Evolutionary conservation across 2,888 invertebrate species (phyloP).

Genomic region (Synanthedon myopaeformis): DNA sequence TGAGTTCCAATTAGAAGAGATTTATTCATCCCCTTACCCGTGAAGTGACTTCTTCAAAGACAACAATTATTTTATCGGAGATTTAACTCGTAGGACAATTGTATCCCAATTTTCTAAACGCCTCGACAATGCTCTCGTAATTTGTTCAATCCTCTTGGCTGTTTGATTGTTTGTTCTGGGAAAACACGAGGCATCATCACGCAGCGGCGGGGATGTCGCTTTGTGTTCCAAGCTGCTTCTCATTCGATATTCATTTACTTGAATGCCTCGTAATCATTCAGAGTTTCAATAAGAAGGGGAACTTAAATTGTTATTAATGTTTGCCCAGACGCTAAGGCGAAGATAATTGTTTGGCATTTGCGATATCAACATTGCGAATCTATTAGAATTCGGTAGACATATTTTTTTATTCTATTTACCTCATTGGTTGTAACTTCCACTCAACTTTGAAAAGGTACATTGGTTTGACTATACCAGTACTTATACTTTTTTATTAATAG

Average conservation of each 20-base stretch:
- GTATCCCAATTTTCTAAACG: conserved; percentile 65
- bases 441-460: not conserved
- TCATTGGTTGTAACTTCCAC: conserved; percentile 8
- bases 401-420: not conserved
- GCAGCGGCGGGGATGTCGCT: conserved; percentile 31
- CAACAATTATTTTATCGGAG: conserved; percentile 45
- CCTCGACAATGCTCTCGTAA: conserved; percentile 55
- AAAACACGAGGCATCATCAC: conserved; percentile 45
- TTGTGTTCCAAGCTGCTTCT: conserved; percentile 38
- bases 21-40: conserved; percentile 54
- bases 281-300: conserved; percentile 33
- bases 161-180: conserved; percentile 52
- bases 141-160: conserved; percentile 56
- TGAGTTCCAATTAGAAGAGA: conserved; percentile 61
- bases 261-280: conserved; percentile 44
- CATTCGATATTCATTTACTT: conserved; percentile 55
- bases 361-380: not conserved
- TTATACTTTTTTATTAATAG: conserved; percentile 31
- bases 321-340: conserved; percentile 21
- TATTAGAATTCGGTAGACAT: not conserved
- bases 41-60: conserved; percentile 48
- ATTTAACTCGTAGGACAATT: conserved; percentile 59
- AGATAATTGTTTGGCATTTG: conserved; percentile 15
- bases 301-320: conserved; percentile 37
- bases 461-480: not conserved